A percentile compares a stretch with the other conserved stretches of the same genome.
Conservation (phyloP, 2,888 invertebrate species). For the Drosophila atripex region DNA sequence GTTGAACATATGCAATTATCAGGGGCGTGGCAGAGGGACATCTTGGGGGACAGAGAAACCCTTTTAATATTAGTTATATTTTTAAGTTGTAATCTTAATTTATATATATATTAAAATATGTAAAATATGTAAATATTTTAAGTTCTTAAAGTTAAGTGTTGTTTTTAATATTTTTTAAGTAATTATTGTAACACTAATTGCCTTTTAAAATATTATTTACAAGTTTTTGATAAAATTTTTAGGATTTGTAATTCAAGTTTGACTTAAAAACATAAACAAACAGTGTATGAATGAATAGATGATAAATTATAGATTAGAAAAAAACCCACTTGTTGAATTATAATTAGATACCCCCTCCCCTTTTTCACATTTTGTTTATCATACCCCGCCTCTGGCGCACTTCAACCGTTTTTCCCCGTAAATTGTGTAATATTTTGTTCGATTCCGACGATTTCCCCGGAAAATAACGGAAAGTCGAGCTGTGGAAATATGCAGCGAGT, state of each 20-base stretch:
- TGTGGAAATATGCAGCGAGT: conserved; percentile 31
- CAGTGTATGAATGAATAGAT: too few species aligned
- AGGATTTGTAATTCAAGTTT: too few species aligned
- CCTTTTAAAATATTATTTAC: too few species aligned
- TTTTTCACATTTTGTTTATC: not conserved
- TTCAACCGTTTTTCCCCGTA: conserved; percentile 14
- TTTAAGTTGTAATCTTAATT: too few species aligned
- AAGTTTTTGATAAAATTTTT: too few species aligned
- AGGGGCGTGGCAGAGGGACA: not conserved
- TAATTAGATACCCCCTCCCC: conserved; percentile 13
- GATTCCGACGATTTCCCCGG: conserved; percentile 12
- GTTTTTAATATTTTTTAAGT: too few species aligned
- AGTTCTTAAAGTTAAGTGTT: too few species aligned
- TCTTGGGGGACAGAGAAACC: not conserved
- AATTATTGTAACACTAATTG: too few species aligned
- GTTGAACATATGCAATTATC: conserved; percentile 25
- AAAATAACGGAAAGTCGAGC: conserved; percentile 12
- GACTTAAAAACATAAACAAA: too few species aligned
- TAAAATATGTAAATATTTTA: too few species aligned
- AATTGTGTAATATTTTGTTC: conserved; percentile 24
- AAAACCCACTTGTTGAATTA: conserved; percentile 20
- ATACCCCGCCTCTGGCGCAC: not conserved
- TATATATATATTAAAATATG: too few species aligned
- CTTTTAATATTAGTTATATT: not conserved
- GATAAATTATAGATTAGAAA: too few species aligned